phyloP scores from a whole-genome alignment of 2,888 invertebrate species.

The Eudemis profundana region DNA sequence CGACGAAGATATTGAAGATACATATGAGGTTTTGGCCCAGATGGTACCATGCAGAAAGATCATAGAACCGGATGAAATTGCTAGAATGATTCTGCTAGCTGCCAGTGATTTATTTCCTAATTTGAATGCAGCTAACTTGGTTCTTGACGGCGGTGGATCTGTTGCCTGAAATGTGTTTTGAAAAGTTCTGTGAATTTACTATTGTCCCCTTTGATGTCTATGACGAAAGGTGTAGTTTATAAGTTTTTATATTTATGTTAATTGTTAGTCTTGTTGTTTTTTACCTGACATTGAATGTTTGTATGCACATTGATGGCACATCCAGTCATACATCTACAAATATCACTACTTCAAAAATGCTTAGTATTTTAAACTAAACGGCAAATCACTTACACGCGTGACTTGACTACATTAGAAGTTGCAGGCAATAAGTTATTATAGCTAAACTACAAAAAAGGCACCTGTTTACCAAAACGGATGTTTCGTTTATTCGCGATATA shows the following conservation, averaged over 20 bases:
- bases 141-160: not conserved
- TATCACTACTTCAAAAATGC: no score
- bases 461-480: no score
- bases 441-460: not conserved
- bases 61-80: constrained; percentile 47
- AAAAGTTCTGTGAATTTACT: not conserved
- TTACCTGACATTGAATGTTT: no score
- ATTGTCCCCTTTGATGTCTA: not conserved
- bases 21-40: constrained; percentile 35
- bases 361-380: no score
- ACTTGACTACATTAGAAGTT: no score
- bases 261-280: no score
- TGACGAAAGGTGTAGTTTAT: no score
- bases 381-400: no score
- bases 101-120: constrained; percentile 45
- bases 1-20: constrained; percentile 20
- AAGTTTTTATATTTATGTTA: no score
- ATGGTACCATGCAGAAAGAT: constrained; percentile 38
- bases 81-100: constrained; percentile 45
- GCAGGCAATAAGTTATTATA: not conserved
- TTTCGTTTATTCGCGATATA: constrained; percentile 2
- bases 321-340: no score
- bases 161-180: no score
- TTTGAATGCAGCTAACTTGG: not conserved
- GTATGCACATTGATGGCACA: no score